phyloP scores from a whole-genome alignment of 2,797 vertebrate genomes.

The Emys orbicularis region DNA sequence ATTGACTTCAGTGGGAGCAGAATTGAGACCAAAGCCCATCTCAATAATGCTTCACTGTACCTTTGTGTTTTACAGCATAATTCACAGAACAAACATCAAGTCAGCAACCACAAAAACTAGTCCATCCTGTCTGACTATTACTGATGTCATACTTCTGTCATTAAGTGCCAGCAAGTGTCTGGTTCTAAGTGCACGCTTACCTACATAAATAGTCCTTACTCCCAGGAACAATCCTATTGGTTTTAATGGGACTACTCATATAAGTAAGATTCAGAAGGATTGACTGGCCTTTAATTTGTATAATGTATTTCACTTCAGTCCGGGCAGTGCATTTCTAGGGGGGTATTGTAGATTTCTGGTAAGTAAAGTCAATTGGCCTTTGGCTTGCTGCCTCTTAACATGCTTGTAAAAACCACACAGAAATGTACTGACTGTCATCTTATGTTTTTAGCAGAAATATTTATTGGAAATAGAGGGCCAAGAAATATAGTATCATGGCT shows the following conservation, averaged over 20 bases:
- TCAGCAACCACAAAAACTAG: neutral
- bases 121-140: neutral
- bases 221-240: neutral
- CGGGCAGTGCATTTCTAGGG: neutral
- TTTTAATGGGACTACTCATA: neutral
- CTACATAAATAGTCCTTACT: neutral
- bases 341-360: constrained; percentile 1
- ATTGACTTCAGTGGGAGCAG: neutral
- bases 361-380: constrained; percentile 10
- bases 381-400: neutral
- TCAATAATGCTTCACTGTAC: neutral
- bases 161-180: fast-evolving
- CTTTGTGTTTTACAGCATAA: neutral
- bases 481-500: neutral
- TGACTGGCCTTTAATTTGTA: neutral
- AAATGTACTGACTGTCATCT: neutral
- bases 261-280: neutral
- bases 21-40: neutral
- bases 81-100: neutral
- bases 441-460: neutral
- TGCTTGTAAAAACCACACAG: constrained; percentile 3
- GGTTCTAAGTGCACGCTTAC: neutral
- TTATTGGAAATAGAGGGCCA: too few relatives aligned
- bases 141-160: neutral
- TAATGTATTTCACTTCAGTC: neutral